Evolutionary conservation across 2,797 vertebrate species (phyloP).

Genomic region (Sebastes matsubarae): DNA sequence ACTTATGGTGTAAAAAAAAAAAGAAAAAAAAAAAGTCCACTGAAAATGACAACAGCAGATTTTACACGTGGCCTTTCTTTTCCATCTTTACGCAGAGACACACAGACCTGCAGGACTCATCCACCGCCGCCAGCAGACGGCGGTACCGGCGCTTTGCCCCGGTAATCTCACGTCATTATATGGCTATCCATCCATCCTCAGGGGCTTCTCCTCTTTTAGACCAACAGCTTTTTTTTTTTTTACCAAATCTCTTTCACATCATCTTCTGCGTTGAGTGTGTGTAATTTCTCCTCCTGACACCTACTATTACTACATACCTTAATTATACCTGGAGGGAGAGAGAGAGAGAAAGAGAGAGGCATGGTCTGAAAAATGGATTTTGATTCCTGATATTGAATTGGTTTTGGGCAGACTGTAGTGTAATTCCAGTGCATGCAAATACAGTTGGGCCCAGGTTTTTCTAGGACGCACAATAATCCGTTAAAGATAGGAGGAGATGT

Average conservation of each 20-base stretch:
- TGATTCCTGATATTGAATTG: neutral
- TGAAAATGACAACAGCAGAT: neutral
- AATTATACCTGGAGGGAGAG: constrained; percentile 34
- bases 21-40: neutral
- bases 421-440: neutral
- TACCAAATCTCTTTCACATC: constrained; percentile 23
- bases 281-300: constrained; percentile 38
- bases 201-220: constrained; percentile 38
- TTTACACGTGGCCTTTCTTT: constrained; percentile 4
- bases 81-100: neutral
- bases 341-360: neutral
- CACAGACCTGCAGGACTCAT: neutral
- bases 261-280: constrained; percentile 24
- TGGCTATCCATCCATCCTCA: constrained; percentile 40
- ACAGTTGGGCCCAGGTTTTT: neutral
- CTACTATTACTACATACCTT: constrained; percentile 42
- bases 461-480: neutral
- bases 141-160: constrained; percentile 81
- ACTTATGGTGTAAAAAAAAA: neutral
- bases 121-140: constrained; percentile 88
- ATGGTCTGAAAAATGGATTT: constrained; percentile 14
- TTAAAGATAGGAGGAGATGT: neutral
- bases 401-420: neutral
- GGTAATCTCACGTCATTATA: constrained; percentile 36
- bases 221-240: constrained; percentile 5